Base-by-base conservation (phyloP, 1,140 invertebrate species). In the Galendromus occidentalis region DNA sequence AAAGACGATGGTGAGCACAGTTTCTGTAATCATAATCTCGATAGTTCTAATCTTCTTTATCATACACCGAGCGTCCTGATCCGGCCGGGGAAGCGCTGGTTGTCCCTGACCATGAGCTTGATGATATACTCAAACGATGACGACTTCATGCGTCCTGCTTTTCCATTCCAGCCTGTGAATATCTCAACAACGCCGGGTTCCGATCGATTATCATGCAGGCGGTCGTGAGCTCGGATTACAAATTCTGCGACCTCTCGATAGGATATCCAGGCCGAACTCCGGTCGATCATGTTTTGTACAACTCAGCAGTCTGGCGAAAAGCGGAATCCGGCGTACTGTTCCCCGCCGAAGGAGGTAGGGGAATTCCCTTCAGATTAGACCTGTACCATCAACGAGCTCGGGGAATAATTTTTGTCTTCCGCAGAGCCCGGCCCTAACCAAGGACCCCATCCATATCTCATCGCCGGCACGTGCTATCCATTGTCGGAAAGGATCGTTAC, bases 231-330 rank as follows among this genome's bases (percentile, higher is more conserved):
- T 59, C 51, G 9, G 51, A 59, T 22, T 59, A 59, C 51, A 25
- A 33, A 59, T 59, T 59, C 51, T 59, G 51, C 22, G 51, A 59
- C 33, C 51, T 59, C 12, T 59, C 51, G 2, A 59, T 59, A 14
- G 51, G 51, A 25, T 59, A 59, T 9, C 51, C 51, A 59, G 51
- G 51, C 22, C 51, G 51, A 25, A 59, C 51, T n/a, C 51, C 51
- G 33, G 51, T 59, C 33, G 51, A 59, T 22, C 14, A 33, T 5
- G 51, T 59, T 1, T 59, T 59, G 33, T 59, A 59, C 51, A 59
- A 59, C 22, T 29, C 25, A 14, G 51, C 51, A 20, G 25, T 59
- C 17, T 59, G 51, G 51, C 51, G 51, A 29, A 59, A 59, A 59
- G 51, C 51, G 25, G 51, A 59, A 22, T n/a, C 17, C 22, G 51